Base-by-base conservation (phyloP, 2,888 invertebrate species). In the Salpingus planirostris region DNA sequence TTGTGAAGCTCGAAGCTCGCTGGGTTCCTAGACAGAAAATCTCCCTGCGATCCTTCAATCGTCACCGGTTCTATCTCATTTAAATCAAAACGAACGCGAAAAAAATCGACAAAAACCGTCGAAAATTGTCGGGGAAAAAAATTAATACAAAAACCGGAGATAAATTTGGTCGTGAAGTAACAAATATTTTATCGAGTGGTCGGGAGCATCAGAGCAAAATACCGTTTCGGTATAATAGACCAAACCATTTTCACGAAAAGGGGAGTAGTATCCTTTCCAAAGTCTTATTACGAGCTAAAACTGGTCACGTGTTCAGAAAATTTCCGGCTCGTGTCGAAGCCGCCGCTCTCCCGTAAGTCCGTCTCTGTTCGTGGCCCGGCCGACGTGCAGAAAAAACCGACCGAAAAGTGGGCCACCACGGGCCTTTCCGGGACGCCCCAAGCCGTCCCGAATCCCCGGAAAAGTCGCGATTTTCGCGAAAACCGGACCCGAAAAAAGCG, bases 181-280 rank as follows among this genome's bases (percentile, higher is more conserved):
- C 28, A 31, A 23, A 54, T 50, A 52, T 54, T 55, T 50, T 50
- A 54, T 54, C 54, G 46, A 38, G 42, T 46, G 47, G 50, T 43
- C 44, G 40, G 5, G 6, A 11, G 42, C 42, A 45, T 39, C 42
- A 46, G 35, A 50, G 50, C 52, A 58, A 60, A 58, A 59, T 62
- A 59, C 60, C 58, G 60, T 60, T 60, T 55, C 55, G n/a, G 50
- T 53, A 52, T 51, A 54, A 50, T 54, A 54, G 63, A 54, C 52
- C 50, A 49, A 61, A 64, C 64, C 63, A 64, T 62, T 61, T 59
- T 53, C 46, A 41, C 49, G 47, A 59, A 60, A 59, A 57, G 61
- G 62, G 62, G 58, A 58, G 62, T 57, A 51, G 57, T 52, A 46
- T 40, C 47, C 48, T 55, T 51, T 54, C 52, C 52, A 55, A 54